Evolutionary conservation across 2,113 vertebrate genomes (phyloP).

Genomic region (Sigmodon hispidus): DNA sequence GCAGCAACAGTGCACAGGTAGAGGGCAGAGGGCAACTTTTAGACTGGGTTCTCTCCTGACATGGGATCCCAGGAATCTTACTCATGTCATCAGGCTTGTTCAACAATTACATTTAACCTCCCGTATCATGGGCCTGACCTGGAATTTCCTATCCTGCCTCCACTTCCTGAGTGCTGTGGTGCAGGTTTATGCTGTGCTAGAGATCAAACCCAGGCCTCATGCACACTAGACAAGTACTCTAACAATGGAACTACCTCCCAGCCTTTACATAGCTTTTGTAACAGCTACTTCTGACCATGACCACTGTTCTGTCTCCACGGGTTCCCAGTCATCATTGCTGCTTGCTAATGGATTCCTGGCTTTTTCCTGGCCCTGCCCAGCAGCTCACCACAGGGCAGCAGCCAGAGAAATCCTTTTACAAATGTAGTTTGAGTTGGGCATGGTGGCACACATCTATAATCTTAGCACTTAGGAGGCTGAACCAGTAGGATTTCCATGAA

Average conservation of each 20-base stretch:
- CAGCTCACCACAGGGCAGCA: not conserved
- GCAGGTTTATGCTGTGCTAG: not conserved
- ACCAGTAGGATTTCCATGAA: not conserved
- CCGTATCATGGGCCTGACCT: not conserved
- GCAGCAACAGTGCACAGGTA: too few species aligned
- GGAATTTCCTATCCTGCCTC: not conserved
- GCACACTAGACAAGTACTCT: not conserved
- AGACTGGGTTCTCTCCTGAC: not conserved
- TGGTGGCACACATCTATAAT: not conserved
- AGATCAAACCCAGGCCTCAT: not conserved
- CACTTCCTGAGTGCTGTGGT: not conserved
- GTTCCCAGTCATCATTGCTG: not conserved
- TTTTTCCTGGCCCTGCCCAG: not conserved
- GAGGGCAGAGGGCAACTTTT: not conserved
- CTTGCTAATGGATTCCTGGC: not conserved
- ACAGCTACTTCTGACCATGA: not conserved
- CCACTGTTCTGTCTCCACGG: not conserved
- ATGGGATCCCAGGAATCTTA: not conserved
- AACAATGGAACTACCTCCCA: not conserved
- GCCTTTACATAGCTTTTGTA: not conserved
- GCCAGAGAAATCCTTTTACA: not conserved
- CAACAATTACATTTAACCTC: not conserved
- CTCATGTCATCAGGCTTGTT: not conserved
- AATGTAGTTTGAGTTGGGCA: not conserved
- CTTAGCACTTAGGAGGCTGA: not conserved